Conservation (phyloP, 2,888 invertebrate genomes). For the Acanthosepion esculentum region DNA sequence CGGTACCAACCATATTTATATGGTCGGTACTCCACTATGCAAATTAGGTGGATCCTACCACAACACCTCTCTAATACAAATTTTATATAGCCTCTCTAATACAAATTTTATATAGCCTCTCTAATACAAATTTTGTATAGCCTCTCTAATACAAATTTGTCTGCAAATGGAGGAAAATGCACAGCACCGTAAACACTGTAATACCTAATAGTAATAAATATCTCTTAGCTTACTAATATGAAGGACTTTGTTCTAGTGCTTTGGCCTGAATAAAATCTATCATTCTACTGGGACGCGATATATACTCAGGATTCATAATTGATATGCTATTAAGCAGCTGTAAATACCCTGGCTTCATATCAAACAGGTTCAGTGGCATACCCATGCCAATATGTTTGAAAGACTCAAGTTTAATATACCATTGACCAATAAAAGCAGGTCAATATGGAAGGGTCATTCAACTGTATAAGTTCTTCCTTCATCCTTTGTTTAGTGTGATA, state of each 20-base stretch:
- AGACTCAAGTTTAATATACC: conserved; percentile 8
- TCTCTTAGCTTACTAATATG: background rate
- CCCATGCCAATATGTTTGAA: background rate
- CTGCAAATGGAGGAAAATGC: background rate
- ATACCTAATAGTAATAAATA: background rate
- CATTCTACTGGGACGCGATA: background rate
- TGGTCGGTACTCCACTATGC: too few relatives aligned
- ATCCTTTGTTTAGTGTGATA: background rate
- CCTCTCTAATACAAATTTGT: too few relatives aligned
- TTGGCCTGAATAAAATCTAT: conserved; percentile 8
- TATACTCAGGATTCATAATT: background rate
- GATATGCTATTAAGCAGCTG: background rate
- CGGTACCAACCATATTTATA: too few relatives aligned
- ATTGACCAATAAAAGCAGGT: conserved; percentile 1
- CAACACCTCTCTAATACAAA: too few relatives aligned
- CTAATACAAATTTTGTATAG: too few relatives aligned
- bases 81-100: too few relatives aligned
- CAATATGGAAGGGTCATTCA: background rate
- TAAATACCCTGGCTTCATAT: background rate
- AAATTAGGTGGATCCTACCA: too few relatives aligned
- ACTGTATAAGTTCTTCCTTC: background rate
- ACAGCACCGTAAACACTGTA: background rate
- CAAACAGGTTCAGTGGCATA: background rate
- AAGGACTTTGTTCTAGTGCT: conserved; percentile 21
- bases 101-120: too few relatives aligned